Conservation (phyloP, 1,140 invertebrate genomes). For the Trichoplusia ni region DNA sequence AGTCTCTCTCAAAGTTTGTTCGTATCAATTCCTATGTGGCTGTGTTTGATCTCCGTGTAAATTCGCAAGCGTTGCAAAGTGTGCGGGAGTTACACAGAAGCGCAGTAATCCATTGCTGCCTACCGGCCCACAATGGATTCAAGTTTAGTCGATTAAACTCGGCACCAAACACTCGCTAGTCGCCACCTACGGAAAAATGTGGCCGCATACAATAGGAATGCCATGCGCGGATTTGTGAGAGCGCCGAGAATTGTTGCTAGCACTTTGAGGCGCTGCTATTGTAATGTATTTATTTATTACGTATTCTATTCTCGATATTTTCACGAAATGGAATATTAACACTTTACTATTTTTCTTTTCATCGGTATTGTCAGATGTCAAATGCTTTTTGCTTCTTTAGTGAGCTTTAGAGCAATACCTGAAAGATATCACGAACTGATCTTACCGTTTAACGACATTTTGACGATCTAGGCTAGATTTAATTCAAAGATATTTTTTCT, state of each 20-base stretch:
- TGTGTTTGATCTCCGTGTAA: slow-evolving; percentile 33
- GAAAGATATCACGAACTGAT: too few relatives aligned
- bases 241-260: slow-evolving; percentile 34
- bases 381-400: too few relatives aligned
- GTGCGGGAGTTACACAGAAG: slow-evolving; percentile 11
- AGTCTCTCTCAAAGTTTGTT: slow-evolving; percentile 8
- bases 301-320: slow-evolving; percentile 1
- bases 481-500: too few relatives aligned
- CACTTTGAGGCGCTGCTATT: slow-evolving; percentile 32
- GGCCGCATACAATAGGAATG: slow-evolving; percentile 37
- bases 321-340: too few relatives aligned
- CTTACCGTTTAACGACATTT: too few relatives aligned
- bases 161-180: slow-evolving; percentile 47
- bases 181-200: slow-evolving; percentile 49
- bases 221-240: slow-evolving; percentile 39
- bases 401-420: too few relatives aligned
- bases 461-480: too few relatives aligned
- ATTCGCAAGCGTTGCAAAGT: slow-evolving; percentile 34
- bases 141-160: slow-evolving; percentile 53
- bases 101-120: slow-evolving; percentile 46
- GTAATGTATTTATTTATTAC: slow-evolving; percentile 28
- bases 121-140: slow-evolving; percentile 43
- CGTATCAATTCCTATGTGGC: slow-evolving; percentile 20
- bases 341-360: too few relatives aligned
- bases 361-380: too few relatives aligned